Percentiles rank a stretch among this genome's conserved stretches.
Conservation (phyloP, 2,797 vertebrate genomes). For the Tragelaphus oryx region DNA sequence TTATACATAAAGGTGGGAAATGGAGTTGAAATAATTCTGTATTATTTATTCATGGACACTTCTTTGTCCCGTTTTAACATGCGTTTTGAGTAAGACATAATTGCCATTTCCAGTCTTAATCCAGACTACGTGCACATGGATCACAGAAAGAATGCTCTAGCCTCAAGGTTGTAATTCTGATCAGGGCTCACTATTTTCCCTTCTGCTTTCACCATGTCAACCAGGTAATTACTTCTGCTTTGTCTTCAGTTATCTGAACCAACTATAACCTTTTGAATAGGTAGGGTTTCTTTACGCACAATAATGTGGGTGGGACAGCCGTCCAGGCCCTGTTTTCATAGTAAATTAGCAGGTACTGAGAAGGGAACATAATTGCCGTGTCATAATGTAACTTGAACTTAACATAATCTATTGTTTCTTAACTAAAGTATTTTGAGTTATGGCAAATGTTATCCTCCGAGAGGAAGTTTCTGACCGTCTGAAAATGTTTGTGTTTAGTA, state of each 20-base stretch:
- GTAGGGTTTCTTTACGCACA: neutral
- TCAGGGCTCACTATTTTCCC: neutral
- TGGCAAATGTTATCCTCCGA: neutral
- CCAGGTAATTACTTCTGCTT: neutral
- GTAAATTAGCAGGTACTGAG: neutral
- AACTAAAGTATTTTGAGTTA: neutral
- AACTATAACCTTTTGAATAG: neutral
- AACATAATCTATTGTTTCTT: neutral
- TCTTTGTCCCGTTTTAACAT: neutral
- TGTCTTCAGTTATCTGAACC: neutral
- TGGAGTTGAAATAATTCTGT: neutral
- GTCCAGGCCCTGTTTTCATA: neutral
- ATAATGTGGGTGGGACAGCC: too few relatives aligned
- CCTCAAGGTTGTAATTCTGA: neutral
- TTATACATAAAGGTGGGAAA: neutral
- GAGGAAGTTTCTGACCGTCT: neutral
- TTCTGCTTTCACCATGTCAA: neutral
- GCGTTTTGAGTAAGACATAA: conserved; percentile 3
- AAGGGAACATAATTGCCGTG: neutral
- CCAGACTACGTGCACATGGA: accelerated
- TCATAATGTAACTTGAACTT: neutral
- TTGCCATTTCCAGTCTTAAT: neutral
- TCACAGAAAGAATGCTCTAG: neutral
- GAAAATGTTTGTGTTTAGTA: neutral
- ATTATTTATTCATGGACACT: neutral